These are phyloP conservation scores for Ailurus styani DNA, from an alignment of 2,113 vertebrate genomes.

Conservation along the genomic window DNA sequence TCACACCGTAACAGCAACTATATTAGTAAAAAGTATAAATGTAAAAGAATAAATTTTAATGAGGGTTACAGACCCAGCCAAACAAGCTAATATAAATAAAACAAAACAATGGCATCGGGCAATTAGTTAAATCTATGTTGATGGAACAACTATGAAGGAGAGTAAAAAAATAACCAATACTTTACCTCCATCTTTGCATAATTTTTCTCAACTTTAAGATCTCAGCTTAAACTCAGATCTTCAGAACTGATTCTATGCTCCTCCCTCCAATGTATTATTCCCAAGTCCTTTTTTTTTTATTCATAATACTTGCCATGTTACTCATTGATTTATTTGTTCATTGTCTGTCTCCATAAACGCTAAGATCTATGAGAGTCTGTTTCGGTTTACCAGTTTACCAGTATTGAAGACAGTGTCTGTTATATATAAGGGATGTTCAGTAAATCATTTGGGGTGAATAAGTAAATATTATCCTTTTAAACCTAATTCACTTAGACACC, in stretches of 20 bases:
- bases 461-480: not conserved
- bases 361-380: not conserved
- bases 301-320: not conserved
- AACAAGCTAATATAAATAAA: slow-evolving; percentile 18
- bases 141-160: not conserved
- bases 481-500: not conserved
- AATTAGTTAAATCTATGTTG: not conserved
- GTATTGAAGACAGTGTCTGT: not conserved
- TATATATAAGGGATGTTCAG: not conserved
- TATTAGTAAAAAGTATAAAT: slow-evolving; percentile 29
- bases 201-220: not conserved
- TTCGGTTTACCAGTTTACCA: not conserved
- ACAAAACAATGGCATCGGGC: not conserved
- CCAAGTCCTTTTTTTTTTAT: not conserved
- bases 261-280: not conserved
- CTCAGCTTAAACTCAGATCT: not conserved
- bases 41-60: slow-evolving; percentile 34
- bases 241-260: not conserved
- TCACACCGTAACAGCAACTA: slow-evolving; percentile 2
- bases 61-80: not conserved
- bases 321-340: not conserved
- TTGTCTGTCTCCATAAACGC: not conserved
- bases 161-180: not conserved
- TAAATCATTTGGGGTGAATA: not conserved
- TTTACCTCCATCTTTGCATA: not conserved